Evolutionary conservation across 2,113 vertebrate genomes (phyloP).

Genomic region (Hystrix cristata): DNA sequence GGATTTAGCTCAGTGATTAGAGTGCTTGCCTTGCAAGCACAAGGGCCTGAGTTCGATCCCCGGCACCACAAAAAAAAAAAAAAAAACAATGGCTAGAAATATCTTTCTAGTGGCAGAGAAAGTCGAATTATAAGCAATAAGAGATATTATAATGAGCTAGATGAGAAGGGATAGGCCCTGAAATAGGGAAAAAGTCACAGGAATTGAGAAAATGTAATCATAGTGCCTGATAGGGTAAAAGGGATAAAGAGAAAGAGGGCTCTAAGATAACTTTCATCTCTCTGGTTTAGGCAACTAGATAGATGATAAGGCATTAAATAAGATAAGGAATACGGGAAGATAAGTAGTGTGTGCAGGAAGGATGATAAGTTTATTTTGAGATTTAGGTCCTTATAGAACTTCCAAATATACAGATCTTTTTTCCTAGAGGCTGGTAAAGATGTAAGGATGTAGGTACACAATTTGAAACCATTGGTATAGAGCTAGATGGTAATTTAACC

Average conservation of each 20-base stretch:
- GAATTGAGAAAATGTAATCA: background rate
- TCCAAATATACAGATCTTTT: constrained; percentile 8
- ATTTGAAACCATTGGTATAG: background rate
- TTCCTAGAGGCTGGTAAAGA: background rate
- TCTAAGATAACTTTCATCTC: background rate
- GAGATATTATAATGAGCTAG: constrained; percentile 2
- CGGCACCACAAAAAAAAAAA: too few species aligned
- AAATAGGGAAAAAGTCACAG: constrained; percentile 18
- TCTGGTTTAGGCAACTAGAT: background rate
- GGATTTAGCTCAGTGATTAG: too few species aligned
- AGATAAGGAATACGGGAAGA: background rate
- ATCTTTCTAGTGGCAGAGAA: background rate
- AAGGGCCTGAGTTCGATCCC: too few species aligned
- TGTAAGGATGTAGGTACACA: background rate
- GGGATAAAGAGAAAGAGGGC: background rate
- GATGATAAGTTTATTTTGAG: background rate
- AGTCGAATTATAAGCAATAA: background rate
- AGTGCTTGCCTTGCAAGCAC: too few species aligned
- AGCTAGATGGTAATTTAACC: constrained; percentile 16
- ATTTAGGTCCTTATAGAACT: background rate
- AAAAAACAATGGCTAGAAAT: too few species aligned
- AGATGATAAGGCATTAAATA: background rate
- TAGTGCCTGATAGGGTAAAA: background rate
- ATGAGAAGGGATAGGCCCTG: background rate
- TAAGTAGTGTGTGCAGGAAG: background rate